Evolutionary conservation across 2,797 vertebrate species (phyloP), one percentile per base, ranked within the genome.

Genomic region (Octomys mimax): DNA sequence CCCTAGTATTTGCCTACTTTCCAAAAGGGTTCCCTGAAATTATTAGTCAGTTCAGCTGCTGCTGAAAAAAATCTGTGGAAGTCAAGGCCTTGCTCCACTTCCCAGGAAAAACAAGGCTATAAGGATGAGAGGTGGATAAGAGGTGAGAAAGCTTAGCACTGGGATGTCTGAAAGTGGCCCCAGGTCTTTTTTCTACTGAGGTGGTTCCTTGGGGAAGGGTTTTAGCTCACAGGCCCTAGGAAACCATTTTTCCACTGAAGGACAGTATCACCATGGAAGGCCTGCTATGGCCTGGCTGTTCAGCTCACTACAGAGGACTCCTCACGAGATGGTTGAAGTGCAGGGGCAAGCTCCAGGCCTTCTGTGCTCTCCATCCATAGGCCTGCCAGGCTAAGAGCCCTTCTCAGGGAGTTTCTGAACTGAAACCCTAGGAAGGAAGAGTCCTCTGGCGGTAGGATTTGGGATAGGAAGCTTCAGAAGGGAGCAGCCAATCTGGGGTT

Each of bases 1-100:
- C 36, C 73, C 57, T 68, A 66, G 46, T 59, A 77, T 89, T 68
- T 77, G 70, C 59, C 85, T 81, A 19, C 77, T 88, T 92, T 93
- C 59, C 75, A 89, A 21, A 81, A 73, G 49, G 24, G 33, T 46
- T 94, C 64, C 42, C 94, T 82, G 80, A 96, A 91, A 94, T 85
- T n/a, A 80, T 52, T 28, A 61, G 70, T 62, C 57, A 68, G 87
- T 81, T 31, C 61, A 52, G 22, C 21, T 64, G 68, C 3, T 75
- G 62, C 64, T 81, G 46, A 82, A 42, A 90, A 90, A 92, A 92
- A 36, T 31, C 24, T 10, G 33, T 36, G 33, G 49, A 18, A 3
- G 12, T 78, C 42, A 12, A 91, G 82, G 24, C 39, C 49, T 87
- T 31, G 39, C 4, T 4, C 59, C 10, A 62, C 14, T 46, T 87